A percentile compares a stretch with the other conserved stretches of the same genome.
Conservation (phyloP, 2,888 invertebrate species). For the Spilosoma lubricipeda region DNA sequence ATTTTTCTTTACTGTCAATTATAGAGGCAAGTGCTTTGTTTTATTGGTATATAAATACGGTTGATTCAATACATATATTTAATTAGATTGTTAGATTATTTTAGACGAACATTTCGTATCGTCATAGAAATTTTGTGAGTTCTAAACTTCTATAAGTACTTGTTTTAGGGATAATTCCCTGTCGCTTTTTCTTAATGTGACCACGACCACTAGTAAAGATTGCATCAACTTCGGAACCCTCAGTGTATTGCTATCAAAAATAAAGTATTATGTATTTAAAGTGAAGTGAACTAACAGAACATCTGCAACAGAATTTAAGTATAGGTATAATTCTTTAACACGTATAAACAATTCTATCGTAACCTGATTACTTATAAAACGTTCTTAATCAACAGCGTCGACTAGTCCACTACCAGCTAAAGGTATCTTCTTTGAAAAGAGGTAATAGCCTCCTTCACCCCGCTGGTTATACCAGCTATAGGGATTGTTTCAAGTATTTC, state of each 20-base stretch:
- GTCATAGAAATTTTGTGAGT: background rate
- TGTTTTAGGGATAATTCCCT: background rate
- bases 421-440: background rate
- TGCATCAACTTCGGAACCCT: too few species aligned
- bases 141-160: background rate
- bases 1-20: constrained; percentile 31
- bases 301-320: too few species aligned
- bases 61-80: constrained; percentile 38
- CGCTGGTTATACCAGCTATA: background rate
- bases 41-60: constrained; percentile 40
- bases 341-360: too few species aligned
- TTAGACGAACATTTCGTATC: background rate
- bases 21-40: constrained; percentile 26
- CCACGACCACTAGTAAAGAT: too few species aligned
- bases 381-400: background rate
- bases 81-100: constrained; percentile 6
- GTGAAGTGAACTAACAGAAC: too few species aligned
- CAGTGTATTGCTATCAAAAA: too few species aligned
- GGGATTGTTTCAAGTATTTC: background rate
- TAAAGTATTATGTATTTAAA: too few species aligned
- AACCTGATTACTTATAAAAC: too few species aligned
- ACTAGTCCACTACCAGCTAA: background rate
- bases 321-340: too few species aligned
- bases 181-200: too few species aligned
- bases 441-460: background rate